Base-by-base conservation (phyloP, 2,888 invertebrate genomes). In the Meteorus cinctellus region DNA sequence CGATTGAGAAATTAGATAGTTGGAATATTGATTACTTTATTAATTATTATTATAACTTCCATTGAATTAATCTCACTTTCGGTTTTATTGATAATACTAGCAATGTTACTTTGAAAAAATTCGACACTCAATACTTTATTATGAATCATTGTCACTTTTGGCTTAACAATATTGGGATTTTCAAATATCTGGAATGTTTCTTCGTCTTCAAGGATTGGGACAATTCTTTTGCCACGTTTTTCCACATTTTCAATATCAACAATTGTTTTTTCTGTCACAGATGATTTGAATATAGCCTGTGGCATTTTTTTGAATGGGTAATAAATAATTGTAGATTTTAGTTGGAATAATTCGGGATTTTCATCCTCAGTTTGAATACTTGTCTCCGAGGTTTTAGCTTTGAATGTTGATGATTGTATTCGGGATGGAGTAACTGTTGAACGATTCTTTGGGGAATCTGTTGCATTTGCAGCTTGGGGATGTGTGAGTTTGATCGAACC, bases 141-240 rank as follows among this genome's bases (percentile, higher is more conserved):
- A 31, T 87, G 79, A 66, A 89, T 77, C 12, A 83, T 80, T 19
- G 85, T 89, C 27, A 85, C 79, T 59, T 87, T 81, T 5, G 89
- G 89, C 71, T 87, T 89, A 10, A 88, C 86, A 60, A 89, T 77
- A 60, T 88, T 87, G 0, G 89, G 87, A 82, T 89, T 89, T 81
- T 89, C 89, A 77, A 88, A 89, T 81, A 89, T 88, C 73, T 87
- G 82, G 41, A 82, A 85, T 5, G 85, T 84, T 72, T 86, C 84
- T 75, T 88, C 87, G 29, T 89, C 89, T 75, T 88, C 87, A 62
- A 89, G 82, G 77, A 89, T 88, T 0, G 89, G 88, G 48, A 89
- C 82, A 81, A 87, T 88, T 75, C 85, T 84, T 68, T 83, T 85
- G 14, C 88, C 87, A 72, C 84, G 86, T 82, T 88, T 89, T 75